Base-by-base conservation (phyloP, 2,888 invertebrate species). In the Mythimna loreyi region DNA sequence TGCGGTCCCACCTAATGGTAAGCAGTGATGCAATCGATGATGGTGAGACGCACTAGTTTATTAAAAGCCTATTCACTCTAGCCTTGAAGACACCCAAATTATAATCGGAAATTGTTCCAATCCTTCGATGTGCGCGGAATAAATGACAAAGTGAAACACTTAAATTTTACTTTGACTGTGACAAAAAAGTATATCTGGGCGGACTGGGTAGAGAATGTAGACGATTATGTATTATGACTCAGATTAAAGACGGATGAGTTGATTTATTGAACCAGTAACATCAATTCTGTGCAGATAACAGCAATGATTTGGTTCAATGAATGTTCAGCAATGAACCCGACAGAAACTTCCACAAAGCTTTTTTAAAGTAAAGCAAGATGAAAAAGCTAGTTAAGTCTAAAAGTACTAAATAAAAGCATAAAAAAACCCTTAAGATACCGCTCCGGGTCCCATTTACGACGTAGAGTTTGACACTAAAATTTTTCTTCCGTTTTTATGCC, bases 371-470 rank as follows among this genome's bases (percentile, higher is more conserved):
- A 61, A 64, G 53, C 50, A 52, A 59, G n/a, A 47, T 72, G 68
- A 71, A 76, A 78, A 71, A 59, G 25, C 60, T 72, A 72, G 78
- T 59, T 56, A 64, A 59, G 63, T 11, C 65, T 63, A 52, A 80
- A 75, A 75, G 80, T 67, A 70, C 65, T 69, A 72, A 77, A 77
- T 72, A 73, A 50, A 75, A 53, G 30, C 66, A 57, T 81, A 81
- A 81, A 78, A 78, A 66, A n/a, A 66, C 61, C 72, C 78, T 73
- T 81, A 66, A 69, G 71, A 81, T 79, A 71, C 58, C 55, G 78
- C 73, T 50, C 68, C 28, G 69, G 57, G 50, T 58, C 47, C 72
- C 67, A 78, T 80, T 81, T 81, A 81, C 79, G 81, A 81, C 67
- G 62, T 52, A 50, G 64, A 81, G 55, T 75, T 69, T 76, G 81